Percentiles rank a stretch among this genome's conserved stretches.
Conservation (phyloP, 2,888 invertebrate genomes). For the Andrena bicolor region DNA sequence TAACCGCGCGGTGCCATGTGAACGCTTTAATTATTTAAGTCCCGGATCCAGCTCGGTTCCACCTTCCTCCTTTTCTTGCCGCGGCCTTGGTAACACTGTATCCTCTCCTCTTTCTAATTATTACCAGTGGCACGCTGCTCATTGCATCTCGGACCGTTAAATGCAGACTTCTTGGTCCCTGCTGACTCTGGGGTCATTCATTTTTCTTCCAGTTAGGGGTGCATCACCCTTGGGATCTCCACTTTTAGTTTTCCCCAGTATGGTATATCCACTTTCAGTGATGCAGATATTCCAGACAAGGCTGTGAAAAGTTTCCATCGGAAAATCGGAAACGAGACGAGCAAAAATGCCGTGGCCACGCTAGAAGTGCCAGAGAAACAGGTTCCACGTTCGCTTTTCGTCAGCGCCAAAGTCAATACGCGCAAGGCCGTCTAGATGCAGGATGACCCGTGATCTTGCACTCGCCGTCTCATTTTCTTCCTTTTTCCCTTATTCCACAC, state of each 20-base stretch:
- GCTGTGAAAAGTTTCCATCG: conserved; percentile 14
- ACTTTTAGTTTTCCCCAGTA: no score
- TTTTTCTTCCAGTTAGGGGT: conserved; percentile 48
- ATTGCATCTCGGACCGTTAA: conserved; percentile 49
- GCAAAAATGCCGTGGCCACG: conserved; percentile 45
- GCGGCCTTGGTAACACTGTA: conserved; percentile 58
- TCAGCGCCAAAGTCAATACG: conserved; percentile 60
- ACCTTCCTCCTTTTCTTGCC: conserved; percentile 67
- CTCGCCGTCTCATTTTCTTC: conserved; percentile 9
- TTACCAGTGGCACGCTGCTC: conserved; percentile 66
- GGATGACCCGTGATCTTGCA: conserved; percentile 38
- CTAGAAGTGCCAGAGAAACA: conserved; percentile 53
- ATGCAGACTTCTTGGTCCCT: conserved; percentile 33
- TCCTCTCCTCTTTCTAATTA: conserved; percentile 61
- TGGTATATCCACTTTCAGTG: background rate
- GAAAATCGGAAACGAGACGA: conserved; percentile 40
- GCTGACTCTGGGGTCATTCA: conserved; percentile 53
- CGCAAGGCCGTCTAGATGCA: conserved; percentile 56
- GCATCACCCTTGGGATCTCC: background rate
- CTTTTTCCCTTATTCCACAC: background rate
- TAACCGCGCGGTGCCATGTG: conserved; percentile 68
- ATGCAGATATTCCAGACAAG: background rate
- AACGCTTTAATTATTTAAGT: conserved; percentile 76
- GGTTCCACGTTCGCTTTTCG: conserved; percentile 63
- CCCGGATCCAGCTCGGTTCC: conserved; percentile 72